Percentiles rank a stretch among this genome's conserved stretches.
These are phyloP conservation scores for Cybosia mesomella DNA, from an alignment of 2,888 invertebrate genomes.

Conservation along the genomic window DNA sequence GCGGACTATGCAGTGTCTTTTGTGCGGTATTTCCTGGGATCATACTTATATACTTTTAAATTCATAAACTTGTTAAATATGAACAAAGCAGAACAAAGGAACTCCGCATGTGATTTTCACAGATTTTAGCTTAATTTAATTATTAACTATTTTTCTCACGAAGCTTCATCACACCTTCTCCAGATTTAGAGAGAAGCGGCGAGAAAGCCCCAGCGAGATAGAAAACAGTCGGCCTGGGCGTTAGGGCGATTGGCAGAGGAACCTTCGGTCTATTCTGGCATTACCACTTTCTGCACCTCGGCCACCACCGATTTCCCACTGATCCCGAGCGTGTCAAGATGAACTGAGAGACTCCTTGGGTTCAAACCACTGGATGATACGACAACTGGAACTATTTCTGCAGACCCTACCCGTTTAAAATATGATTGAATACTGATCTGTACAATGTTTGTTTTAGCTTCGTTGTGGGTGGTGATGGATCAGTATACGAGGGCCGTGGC, in stretches of 20 bases:
- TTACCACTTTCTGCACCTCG: too few relatives aligned
- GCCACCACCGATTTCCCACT: too few relatives aligned
- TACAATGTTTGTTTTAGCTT: slow-evolving; percentile 76
- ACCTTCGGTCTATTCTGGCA: neutral
- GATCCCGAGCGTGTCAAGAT: neutral
- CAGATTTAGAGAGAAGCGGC: neutral
- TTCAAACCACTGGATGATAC: neutral
- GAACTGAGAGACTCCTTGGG: neutral
- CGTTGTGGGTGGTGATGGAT: slow-evolving; percentile 90
- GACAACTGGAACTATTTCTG: neutral
- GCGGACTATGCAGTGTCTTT: too few relatives aligned
- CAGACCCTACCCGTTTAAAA: neutral
- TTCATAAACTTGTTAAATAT: too few relatives aligned
- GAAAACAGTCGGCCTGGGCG: too few relatives aligned
- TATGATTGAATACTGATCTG: neutral
- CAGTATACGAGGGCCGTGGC: slow-evolving; percentile 89
- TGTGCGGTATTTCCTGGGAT: neutral
- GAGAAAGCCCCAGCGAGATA: too few relatives aligned
- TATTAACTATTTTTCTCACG: too few relatives aligned
- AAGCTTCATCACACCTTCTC: too few relatives aligned
- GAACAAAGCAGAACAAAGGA: too few relatives aligned
- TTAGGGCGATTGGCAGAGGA: neutral
- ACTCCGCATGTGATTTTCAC: too few relatives aligned
- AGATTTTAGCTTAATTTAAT: neutral
- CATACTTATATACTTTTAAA: neutral